These are phyloP conservation scores for Heliothis peltigera DNA, from an alignment of 2,888 invertebrate species.

Conservation along the genomic window DNA sequence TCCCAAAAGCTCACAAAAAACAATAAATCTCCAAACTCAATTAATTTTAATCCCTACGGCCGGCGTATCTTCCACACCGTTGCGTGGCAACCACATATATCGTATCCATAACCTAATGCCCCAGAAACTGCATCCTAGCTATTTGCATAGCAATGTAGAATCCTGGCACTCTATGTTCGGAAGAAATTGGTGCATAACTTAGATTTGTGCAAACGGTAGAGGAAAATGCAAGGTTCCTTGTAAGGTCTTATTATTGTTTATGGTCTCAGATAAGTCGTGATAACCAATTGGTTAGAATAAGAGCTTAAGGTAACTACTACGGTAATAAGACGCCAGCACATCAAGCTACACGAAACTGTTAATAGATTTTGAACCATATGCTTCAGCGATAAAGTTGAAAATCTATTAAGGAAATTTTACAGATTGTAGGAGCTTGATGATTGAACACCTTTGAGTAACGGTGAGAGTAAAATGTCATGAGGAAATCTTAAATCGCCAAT, in stretches of 20 bases:
- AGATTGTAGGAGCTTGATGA: too few relatives aligned
- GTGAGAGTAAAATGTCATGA: too few relatives aligned
- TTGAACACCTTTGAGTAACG: too few relatives aligned
- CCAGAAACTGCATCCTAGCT: conserved; percentile 19
- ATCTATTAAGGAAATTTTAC: too few relatives aligned
- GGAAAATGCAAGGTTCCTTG: conserved; percentile 3
- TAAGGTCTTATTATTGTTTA: not conserved
- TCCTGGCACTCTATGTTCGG: not conserved
- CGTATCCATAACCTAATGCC: conserved; percentile 36
- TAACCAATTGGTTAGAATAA: too few relatives aligned
- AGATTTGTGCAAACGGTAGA: not conserved
- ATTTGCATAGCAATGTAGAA: conserved; percentile 35
- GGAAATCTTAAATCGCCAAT: too few relatives aligned
- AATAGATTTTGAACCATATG: too few relatives aligned
- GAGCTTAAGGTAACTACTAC: too few relatives aligned
- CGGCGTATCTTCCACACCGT: conserved; percentile 37
- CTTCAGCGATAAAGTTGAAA: too few relatives aligned
- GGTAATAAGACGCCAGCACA: too few relatives aligned
- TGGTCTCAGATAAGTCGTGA: too few relatives aligned
- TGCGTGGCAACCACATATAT: conserved; percentile 23
- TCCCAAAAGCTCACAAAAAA: not conserved
- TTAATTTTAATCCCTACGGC: conserved; percentile 4
- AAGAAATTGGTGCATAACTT: conserved; percentile 35
- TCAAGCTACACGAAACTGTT: too few relatives aligned
- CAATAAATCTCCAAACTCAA: not conserved